phyloP scores from a whole-genome alignment of 2,888 invertebrate species.

The Eilema griseolum region DNA sequence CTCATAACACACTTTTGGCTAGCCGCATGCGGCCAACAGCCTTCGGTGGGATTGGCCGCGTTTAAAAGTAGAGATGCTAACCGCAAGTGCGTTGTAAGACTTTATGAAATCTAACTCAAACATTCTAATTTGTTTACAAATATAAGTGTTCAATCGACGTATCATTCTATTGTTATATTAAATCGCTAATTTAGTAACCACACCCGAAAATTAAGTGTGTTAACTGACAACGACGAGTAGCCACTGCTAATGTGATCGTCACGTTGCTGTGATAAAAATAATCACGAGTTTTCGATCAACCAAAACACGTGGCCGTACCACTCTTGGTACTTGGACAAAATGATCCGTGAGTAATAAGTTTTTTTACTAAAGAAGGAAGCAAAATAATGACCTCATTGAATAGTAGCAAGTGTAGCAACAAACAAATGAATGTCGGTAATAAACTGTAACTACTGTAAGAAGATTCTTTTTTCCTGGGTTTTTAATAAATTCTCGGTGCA shows the following conservation, averaged over 20 bases:
- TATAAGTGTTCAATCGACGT: not conserved
- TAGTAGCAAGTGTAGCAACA: not conserved
- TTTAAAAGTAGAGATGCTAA: too few relatives aligned
- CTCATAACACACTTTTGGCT: too few relatives aligned
- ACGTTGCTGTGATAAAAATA: slow-evolving; percentile 42
- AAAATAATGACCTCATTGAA: not conserved
- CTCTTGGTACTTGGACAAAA: slow-evolving; percentile 10
- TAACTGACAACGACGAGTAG: not conserved
- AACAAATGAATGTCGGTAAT: not conserved
- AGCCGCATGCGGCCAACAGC: too few relatives aligned
- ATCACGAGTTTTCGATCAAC: slow-evolving; percentile 26
- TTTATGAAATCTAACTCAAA: too few relatives aligned
- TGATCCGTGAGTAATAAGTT: slow-evolving; percentile 9
- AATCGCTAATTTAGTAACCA: slow-evolving; percentile 4
- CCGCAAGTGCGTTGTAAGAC: too few relatives aligned
- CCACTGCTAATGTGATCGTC: slow-evolving; percentile 29
- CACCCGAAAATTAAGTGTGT: slow-evolving; percentile 6
- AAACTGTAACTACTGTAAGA: not conserved
- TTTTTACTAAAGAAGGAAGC: slow-evolving; percentile 1
- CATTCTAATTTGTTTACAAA: not conserved
- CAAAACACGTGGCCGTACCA: slow-evolving; percentile 7
- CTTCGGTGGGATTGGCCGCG: too few relatives aligned
- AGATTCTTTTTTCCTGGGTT: too few relatives aligned
- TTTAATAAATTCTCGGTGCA: too few relatives aligned
- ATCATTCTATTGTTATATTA: not conserved